Conservation (phyloP, 37 sponge, comb jelly and placozoan genomes). For the Diacarnus erythraeanus region DNA sequence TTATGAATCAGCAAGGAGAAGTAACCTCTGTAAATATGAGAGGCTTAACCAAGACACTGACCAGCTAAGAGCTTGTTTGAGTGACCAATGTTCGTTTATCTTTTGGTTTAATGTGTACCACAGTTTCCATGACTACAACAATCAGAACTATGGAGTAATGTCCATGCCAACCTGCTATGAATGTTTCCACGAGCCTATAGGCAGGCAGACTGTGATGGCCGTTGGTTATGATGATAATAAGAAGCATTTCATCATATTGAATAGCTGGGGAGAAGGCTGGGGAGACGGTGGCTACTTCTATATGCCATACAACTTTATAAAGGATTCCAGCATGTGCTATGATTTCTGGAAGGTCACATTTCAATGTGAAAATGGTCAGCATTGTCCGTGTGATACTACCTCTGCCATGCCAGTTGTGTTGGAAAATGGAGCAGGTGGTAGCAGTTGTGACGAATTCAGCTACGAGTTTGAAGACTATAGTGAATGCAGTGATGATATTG, state of each 20-base stretch:
- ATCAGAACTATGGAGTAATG: not conserved
- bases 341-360: conserved; percentile 33
- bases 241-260: not conserved
- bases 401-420: too few relatives aligned
- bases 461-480: too few relatives aligned
- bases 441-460: too few relatives aligned
- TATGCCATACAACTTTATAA: conserved; percentile 24
- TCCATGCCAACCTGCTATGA: conserved; percentile 8
- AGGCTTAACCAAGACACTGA: conserved; percentile 2
- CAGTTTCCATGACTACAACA: not conserved
- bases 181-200: not conserved
- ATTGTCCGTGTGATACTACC: not conserved
- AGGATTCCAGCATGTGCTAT: not conserved
- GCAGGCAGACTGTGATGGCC: conserved; percentile 15
- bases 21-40: conserved; percentile 3
- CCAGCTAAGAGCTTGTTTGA: conserved; percentile 6
- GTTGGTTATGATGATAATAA: conserved; percentile 23
- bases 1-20: conserved; percentile 1
- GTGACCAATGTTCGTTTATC: conserved; percentile 1
- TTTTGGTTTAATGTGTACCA: conserved; percentile 7
- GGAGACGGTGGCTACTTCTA: conserved; percentile 26
- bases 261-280: conserved; percentile 22
- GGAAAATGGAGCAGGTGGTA: too few relatives aligned
- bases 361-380: not conserved
- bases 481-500: too few relatives aligned